Evolutionary conservation across 2,797 vertebrate species (phyloP), one percentile per base, ranked within the genome.

Genomic region (Eulemur coronatus): DNA sequence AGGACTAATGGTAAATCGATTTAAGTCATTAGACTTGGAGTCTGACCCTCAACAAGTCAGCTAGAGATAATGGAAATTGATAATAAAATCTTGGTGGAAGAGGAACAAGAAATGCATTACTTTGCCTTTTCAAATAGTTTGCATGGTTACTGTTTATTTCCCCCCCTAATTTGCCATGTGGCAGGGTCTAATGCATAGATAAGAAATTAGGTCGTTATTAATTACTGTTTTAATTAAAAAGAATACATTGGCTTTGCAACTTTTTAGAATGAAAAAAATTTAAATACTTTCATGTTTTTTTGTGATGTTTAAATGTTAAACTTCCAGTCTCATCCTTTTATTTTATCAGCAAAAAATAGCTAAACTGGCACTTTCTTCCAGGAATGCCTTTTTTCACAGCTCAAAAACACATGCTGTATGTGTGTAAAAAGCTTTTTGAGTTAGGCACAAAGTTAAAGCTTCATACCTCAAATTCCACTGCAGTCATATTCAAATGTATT

Each of bases 1-100:
- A 43, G n/a, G 95, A 94, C 90, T 97, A 97, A 98, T 91, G 70
- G 95, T 94, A 97, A 98, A 97, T 48, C 92, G 96, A 97, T 96
- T 94, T 89, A 96, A 94, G 80, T 97, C 91, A 95, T 80, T 97
- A 75, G 76, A 73, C 82, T 79, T 97, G 50, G 84, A 97, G 75
- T 84, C 50, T 97, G 72, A 95, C 43, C 91, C 65, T 95, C 89
- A 90, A 72, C 72, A 96, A 0, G 0, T 69, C 69, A 88, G 82
- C 85, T 57, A 90, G 90, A 97, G 41, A 85, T 96, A 95, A 95
- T 78, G 78, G 91, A 97, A 97, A 97, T 0, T 97, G 94, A 96
- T 96, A 50, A 84, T 15, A 82, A 92, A 73, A 86, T 43, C 94
- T 97, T 13, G 30, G 4, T 84, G 35, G 96, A 96, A 75, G 43